Conservation (phyloP, 2,797 vertebrate species). For the Emydoidea blandingii region DNA sequence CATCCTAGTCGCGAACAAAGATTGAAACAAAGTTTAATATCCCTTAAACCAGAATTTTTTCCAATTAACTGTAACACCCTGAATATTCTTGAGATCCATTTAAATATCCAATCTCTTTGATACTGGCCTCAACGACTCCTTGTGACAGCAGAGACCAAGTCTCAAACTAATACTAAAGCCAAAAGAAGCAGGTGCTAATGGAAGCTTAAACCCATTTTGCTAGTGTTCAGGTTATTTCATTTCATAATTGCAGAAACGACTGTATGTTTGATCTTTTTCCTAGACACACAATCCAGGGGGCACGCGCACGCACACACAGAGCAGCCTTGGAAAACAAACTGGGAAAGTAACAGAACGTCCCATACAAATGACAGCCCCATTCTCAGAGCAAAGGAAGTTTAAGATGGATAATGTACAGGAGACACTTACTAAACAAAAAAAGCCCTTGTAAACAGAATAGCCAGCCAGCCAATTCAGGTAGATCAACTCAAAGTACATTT, state of each 20-base stretch:
- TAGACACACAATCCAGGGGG: background rate
- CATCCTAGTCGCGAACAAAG: background rate
- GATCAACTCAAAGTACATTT: slow-evolving; percentile 39
- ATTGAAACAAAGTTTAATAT: background rate
- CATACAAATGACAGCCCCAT: background rate
- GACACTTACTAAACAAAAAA: background rate
- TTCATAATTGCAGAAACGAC: background rate
- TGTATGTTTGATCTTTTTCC: background rate
- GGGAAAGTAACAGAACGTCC: background rate
- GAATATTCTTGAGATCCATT: background rate
- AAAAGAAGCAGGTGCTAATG: background rate
- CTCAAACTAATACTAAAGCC: background rate
- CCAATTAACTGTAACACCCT: background rate
- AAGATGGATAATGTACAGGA: background rate
- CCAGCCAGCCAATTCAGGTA: background rate
- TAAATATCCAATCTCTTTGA: background rate
- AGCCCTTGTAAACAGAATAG: background rate
- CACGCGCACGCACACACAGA: background rate
- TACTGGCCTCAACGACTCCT: background rate
- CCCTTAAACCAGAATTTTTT: background rate
- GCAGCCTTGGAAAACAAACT: background rate
- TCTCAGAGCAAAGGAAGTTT: background rate
- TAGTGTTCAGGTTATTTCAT: background rate
- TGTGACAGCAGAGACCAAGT: background rate
- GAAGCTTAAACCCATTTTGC: background rate